Conservation (phyloP, 2,888 invertebrate genomes). For the Fissipunctia ypsillon region DNA sequence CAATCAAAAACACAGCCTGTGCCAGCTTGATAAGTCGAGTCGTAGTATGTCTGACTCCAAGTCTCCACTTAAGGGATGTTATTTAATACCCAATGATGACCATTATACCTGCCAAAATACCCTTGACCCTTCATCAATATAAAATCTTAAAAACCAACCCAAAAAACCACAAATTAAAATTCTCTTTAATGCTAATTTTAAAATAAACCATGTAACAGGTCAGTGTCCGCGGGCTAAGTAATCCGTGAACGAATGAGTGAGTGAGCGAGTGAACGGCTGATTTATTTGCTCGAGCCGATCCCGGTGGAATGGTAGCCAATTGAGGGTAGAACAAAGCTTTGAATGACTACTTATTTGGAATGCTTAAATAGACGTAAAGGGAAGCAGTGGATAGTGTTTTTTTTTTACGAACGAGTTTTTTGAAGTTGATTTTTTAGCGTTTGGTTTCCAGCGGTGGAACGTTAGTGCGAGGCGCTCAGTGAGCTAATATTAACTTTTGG, state of each 20-base stretch:
- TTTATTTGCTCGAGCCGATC: slow-evolving; percentile 80
- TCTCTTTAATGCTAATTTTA: slow-evolving; percentile 69
- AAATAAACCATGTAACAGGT: slow-evolving; percentile 70
- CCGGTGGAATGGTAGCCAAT: slow-evolving; percentile 79
- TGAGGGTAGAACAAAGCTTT: slow-evolving; percentile 83
- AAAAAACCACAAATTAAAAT: slow-evolving; percentile 28
- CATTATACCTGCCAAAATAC: background rate
- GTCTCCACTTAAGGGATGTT: background rate
- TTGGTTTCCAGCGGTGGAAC: background rate
- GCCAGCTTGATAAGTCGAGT: background rate
- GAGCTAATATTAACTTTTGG: background rate
- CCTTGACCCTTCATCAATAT: background rate
- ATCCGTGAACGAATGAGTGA: slow-evolving; percentile 72
- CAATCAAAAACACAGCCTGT: background rate
- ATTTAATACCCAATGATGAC: background rate
- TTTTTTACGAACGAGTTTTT: background rate
- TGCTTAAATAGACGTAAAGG: slow-evolving; percentile 80
- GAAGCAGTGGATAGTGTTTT: slow-evolving; percentile 29
- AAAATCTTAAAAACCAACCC: background rate
- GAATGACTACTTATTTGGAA: slow-evolving; percentile 82
- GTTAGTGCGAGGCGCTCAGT: background rate
- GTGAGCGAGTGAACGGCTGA: slow-evolving; percentile 79
- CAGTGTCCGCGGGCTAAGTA: slow-evolving; percentile 66
- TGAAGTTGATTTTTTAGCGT: slow-evolving; percentile 17
- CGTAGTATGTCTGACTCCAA: background rate